Evolutionary conservation across 2,797 vertebrate genomes (phyloP).

Genomic region (Channallabes apus): DNA sequence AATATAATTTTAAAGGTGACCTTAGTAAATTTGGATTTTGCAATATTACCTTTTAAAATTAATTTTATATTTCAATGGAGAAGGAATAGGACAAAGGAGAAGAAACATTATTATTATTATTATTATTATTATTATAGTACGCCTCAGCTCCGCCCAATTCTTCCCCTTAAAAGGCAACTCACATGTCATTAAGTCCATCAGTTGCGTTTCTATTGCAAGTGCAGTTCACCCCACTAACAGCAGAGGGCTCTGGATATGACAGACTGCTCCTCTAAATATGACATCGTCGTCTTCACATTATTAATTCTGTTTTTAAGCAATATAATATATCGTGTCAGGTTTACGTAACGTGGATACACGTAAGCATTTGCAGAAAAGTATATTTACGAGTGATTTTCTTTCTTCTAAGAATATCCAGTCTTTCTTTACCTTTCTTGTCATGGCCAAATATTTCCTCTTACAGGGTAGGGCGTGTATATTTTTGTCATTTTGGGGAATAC

Average conservation of each 20-base stretch:
- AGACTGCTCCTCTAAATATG: slow-evolving; percentile 5
- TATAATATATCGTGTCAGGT: background rate
- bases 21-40: background rate
- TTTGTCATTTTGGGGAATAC: slow-evolving; percentile 32
- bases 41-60: background rate
- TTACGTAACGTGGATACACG: background rate
- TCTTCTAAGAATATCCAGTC: slow-evolving; percentile 18
- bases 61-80: no score
- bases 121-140: background rate
- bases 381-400: slow-evolving; percentile 4
- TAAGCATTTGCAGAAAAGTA: background rate
- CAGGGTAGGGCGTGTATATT: background rate
- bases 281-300: slow-evolving; percentile 10
- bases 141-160: background rate
- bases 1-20: background rate
- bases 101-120: background rate
- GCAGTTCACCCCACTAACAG: background rate
- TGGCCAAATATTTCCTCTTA: slow-evolving; percentile 30
- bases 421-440: background rate
- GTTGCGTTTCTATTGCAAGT: background rate
- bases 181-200: background rate
- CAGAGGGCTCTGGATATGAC: slow-evolving; percentile 10
- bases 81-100: no score
- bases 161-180: background rate
- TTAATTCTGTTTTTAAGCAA: slow-evolving; percentile 32